Conservation (phyloP, 2,797 vertebrate genomes). For the Paedocypris micromegethes region DNA sequence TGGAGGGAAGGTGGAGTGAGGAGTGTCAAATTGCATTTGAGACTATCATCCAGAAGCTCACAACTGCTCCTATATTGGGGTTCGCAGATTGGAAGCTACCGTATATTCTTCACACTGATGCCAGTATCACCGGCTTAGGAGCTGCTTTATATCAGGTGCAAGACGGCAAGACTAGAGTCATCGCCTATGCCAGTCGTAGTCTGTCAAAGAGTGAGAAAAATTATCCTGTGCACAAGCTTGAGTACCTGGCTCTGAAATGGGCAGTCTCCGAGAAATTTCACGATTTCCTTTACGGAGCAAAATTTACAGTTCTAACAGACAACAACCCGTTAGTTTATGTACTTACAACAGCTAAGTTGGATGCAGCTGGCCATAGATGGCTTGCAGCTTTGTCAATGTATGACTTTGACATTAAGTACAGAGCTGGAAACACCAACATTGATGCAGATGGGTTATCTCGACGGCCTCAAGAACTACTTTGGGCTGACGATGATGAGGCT, state of each 20-base stretch:
- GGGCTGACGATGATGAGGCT: neutral
- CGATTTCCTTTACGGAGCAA: slow-evolving; percentile 16
- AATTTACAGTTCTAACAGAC: neutral
- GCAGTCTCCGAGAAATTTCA: slow-evolving; percentile 13
- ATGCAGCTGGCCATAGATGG: slow-evolving; percentile 15
- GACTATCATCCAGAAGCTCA: neutral
- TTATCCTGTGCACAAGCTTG: slow-evolving; percentile 13
- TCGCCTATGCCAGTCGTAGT: neutral
- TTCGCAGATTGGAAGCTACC: neutral
- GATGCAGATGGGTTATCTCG: neutral
- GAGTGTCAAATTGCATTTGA: slow-evolving; percentile 16
- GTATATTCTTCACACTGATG: slow-evolving; percentile 13
- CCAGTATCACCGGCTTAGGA: neutral
- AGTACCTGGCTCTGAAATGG: slow-evolving; percentile 22
- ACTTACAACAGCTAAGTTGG: neutral
- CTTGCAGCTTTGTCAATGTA: slow-evolving; percentile 13
- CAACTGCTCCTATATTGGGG: slow-evolving; percentile 4
- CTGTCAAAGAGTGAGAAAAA: slow-evolving; percentile 6
- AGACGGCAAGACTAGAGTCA: neutral
- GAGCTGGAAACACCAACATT: neutral
- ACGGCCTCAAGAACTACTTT: neutral
- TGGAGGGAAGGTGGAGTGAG: neutral
- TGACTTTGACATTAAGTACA: slow-evolving; percentile 16
- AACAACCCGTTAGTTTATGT: slow-evolving; percentile 29
- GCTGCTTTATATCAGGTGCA: slow-evolving; percentile 17